Base-by-base conservation (phyloP, 2,888 invertebrate species). In the Drosophila mimica region DNA sequence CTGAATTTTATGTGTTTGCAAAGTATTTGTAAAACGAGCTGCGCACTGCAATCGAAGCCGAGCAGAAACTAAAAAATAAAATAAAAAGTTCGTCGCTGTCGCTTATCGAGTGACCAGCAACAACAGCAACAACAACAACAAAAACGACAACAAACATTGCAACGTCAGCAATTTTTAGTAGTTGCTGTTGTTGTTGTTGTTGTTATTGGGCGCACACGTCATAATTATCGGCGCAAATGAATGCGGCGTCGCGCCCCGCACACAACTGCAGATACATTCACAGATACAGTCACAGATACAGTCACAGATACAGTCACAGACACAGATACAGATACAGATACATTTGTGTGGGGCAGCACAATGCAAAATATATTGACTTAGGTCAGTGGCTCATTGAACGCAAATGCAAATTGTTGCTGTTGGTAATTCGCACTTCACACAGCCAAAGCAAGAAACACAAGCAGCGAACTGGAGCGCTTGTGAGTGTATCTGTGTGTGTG, bases 321-420 rank as follows among this genome's bases (percentile, higher is more conserved):
- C 49, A 70, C 77, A 62, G 60, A 31, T 60, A 68, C 76, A 74
- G 25, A 30, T 52, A 85, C 75, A 76, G 71, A 30, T 52, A 62
- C 63, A 70, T 46, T 56, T 40, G 34, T 70, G 70, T 20, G 56
- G 38, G 62, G 52, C 54, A 68, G 63, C 88, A 82, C 89, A 89
- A 88, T 89, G 88, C 89, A 90, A 90, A 91, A 79, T 82, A 75
- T 86, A 85, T 91, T 91, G 91, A 72, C 92, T 83, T 86, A 91
- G 91, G 91, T 91, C 91, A 92, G 92, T 91, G 92, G 92, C 92
- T 91, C 92, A 91, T 91, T 92, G 91, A 91, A 91, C 91, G 89
- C 89, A 88, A 85, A 91, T 91, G 92, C 91, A 90, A 91, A 92
- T 90, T 89, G 87, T 88, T 86, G 82, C 67, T 67, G 79, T 62